Evolutionary conservation across 1,140 invertebrate species (phyloP).

Genomic region (Procambarus virginalis): DNA sequence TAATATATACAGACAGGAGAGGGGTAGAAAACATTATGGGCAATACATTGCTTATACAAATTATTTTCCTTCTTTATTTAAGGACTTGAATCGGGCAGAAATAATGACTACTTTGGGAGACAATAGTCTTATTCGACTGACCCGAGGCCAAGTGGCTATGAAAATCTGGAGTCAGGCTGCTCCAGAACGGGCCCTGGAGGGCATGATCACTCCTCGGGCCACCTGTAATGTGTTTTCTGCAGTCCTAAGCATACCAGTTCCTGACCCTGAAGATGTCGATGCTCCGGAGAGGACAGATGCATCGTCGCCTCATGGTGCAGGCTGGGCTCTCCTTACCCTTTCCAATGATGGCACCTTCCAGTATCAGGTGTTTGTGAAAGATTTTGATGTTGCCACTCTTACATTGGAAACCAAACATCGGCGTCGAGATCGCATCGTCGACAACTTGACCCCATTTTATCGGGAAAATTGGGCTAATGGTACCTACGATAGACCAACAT

Average conservation of each 20-base stretch:
- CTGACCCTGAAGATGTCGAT: background rate
- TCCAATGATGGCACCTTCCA: slow-evolving; percentile 69
- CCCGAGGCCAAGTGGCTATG: slow-evolving; percentile 82
- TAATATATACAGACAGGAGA: too few species aligned
- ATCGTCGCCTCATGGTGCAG: slow-evolving; percentile 44
- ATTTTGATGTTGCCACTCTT: slow-evolving; percentile 30
- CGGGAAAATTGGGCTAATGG: slow-evolving; percentile 81
- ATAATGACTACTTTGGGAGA: slow-evolving; percentile 82
- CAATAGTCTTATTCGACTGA: slow-evolving; percentile 82
- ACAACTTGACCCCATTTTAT: slow-evolving; percentile 77
- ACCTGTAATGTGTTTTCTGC: slow-evolving; percentile 88
- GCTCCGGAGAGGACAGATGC: slow-evolving; percentile 8
- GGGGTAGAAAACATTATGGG: too few species aligned
- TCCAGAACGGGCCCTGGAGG: slow-evolving; percentile 79
- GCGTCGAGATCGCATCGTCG: slow-evolving; percentile 78
- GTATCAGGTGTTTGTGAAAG: slow-evolving; percentile 65
- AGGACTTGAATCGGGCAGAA: slow-evolving; percentile 76
- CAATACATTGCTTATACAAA: too few species aligned
- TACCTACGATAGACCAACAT: slow-evolving; percentile 79
- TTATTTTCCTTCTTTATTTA: background rate
- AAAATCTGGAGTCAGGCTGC: slow-evolving; percentile 81
- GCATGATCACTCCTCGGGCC: slow-evolving; percentile 81
- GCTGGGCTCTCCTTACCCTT: slow-evolving; percentile 66
- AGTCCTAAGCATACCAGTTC: slow-evolving; percentile 69
- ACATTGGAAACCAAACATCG: slow-evolving; percentile 79